Evolutionary conservation across 64 coral and sea anemone species (phyloP).

Genomic region (Dendronephthya gigantea): DNA sequence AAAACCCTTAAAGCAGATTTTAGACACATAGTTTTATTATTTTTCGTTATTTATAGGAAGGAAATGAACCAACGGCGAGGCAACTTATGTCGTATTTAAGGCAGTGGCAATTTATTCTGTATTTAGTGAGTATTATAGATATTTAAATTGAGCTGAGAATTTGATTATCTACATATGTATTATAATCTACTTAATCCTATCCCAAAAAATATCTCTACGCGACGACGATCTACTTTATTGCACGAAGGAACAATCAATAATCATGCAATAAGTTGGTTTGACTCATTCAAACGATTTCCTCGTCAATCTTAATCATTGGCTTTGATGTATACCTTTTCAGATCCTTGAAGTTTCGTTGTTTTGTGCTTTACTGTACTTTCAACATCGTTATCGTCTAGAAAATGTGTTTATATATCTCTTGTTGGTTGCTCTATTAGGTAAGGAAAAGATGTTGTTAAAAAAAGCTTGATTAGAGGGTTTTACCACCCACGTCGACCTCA

Average conservation of each 20-base stretch:
- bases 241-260: no score
- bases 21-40: neutral
- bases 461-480: no score
- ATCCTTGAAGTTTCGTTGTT: constrained; percentile 59
- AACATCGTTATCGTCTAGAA: constrained; percentile 67
- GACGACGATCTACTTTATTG: no score
- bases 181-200: no score
- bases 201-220: no score
- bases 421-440: constrained; percentile 83
- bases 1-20: no score
- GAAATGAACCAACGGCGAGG: constrained; percentile 44
- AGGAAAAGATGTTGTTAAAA: no score
- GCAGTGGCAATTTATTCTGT: constrained; percentile 66
- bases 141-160: no score
- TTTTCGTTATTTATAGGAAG: constrained; percentile 27
- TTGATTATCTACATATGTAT: no score
- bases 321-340: constrained; percentile 46
- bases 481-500: neutral
- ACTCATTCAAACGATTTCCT: no score
- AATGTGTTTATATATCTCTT: constrained; percentile 91
- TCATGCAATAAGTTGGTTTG: no score
- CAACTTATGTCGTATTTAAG: constrained; percentile 54
- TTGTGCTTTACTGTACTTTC: constrained; percentile 58
- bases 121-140: constrained; percentile 51
- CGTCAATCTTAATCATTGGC: no score